Base-by-base conservation (phyloP, 1,140 invertebrate genomes). In the Hypsibius dujardini region DNA sequence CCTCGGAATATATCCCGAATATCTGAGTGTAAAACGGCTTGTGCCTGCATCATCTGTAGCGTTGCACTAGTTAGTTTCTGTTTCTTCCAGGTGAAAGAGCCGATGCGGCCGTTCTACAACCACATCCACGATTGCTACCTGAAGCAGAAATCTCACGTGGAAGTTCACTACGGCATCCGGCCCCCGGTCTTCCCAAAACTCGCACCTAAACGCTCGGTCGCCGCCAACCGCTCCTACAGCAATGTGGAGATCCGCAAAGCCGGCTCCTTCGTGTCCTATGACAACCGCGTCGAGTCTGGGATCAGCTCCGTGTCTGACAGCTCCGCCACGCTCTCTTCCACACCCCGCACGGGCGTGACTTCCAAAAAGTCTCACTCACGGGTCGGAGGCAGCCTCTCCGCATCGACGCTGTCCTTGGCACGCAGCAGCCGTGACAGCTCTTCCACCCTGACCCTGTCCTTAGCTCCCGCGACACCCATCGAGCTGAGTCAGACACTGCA, bases 101-200 rank as follows among this genome's bases (percentile, higher is more conserved):
- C 83, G 69, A 78, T 91, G 47, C 78, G 80, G 72, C 87, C 86
- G 0, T 84, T 92, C 70, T 90, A 92, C 76, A 84, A 87, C 59
- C 84, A 87, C 74, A 79, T 95, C 72, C 86, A 90, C 76, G 82
- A 85, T 70, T 87, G 88, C 75, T 94, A 90, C 78, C 77, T 78
- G 1, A 82, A 87, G 73, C 86, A 92, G 84, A 84, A 86, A 75
- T 80, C 80, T 46, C 85, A 88, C 75, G 87, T 93, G 46, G 86
- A 90, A 77, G 81, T 84, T 59, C 86, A 89, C 76, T 93, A 93
- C 78, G 89, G 88, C 14, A 86, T 79, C 42, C 76, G 12, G 12
- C 62, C 12, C 3, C 12, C 12, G 3, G 3, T 67, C 62, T 67
- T 67, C 62, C 50, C 50, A n/a, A 56, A 56, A n/a, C 12, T 42